These are phyloP conservation scores for Cataglyphis livida DNA, from an alignment of 2,888 invertebrate species.

Conservation along the genomic window DNA sequence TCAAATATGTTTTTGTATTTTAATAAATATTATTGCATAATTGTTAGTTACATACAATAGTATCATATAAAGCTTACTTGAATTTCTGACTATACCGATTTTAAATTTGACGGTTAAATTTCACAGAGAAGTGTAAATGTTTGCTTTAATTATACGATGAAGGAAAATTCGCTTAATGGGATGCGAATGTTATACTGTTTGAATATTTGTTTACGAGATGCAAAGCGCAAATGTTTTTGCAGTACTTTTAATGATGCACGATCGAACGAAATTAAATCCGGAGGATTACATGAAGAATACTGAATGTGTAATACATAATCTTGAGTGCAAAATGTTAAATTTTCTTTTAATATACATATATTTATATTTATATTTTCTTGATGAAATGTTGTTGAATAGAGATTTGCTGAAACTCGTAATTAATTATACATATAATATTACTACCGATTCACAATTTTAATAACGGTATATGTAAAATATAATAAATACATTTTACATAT, in stretches of 20 bases:
- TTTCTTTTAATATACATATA: neutral
- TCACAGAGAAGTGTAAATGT: slow-evolving; percentile 31
- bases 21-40: slow-evolving; percentile 1
- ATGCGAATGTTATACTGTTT: neutral
- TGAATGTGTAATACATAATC: slow-evolving; percentile 15
- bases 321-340: neutral
- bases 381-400: neutral
- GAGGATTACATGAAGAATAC: neutral
- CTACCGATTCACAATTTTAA: neutral
- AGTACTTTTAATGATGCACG: slow-evolving; percentile 38
- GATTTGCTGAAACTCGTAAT: neutral
- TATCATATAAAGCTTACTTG: neutral
- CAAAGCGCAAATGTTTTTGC: slow-evolving; percentile 37
- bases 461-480: neutral
- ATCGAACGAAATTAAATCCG: slow-evolving; percentile 11
- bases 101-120: slow-evolving; percentile 31
- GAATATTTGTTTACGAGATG: slow-evolving; percentile 43
- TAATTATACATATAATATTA: neutral
- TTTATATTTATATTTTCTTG: neutral
- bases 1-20: neutral
- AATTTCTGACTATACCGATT: slow-evolving; percentile 10
- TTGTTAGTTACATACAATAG: neutral
- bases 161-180: neutral
- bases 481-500: neutral
- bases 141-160: slow-evolving; percentile 39